A percentile compares a stretch with the other conserved stretches of the same genome.
These are phyloP conservation scores for Centropus unirufus DNA, from an alignment of 2,113 vertebrate species.

Conservation along the genomic window DNA sequence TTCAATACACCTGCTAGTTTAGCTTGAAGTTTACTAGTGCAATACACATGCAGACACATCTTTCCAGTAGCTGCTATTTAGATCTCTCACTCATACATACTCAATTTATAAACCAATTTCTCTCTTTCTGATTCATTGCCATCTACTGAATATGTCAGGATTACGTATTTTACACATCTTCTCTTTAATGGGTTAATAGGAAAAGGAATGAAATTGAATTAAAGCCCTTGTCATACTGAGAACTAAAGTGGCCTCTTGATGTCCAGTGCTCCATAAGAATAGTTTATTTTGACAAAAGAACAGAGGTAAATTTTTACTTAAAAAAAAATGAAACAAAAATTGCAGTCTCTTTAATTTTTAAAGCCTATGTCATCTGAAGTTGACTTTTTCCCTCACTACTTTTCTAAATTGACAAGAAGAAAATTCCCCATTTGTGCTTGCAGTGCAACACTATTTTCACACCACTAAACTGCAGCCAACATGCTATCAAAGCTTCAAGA, in stretches of 20 bases:
- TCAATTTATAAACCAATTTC: not conserved
- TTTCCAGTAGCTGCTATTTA: not conserved
- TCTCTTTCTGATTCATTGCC: not conserved
- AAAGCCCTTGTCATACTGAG: not conserved
- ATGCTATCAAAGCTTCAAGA: slow-evolving; percentile 50
- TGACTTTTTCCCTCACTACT: not conserved
- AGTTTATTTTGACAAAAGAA: not conserved
- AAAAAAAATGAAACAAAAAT: not conserved
- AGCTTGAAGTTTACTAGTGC: not conserved
- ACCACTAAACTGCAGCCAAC: slow-evolving; percentile 15
- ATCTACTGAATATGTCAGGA: not conserved
- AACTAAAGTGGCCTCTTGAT: not conserved
- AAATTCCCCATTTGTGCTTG: slow-evolving; percentile 21
- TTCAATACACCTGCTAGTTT: not conserved
- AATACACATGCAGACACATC: not conserved
- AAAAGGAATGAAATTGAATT: not conserved
- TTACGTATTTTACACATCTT: not conserved
- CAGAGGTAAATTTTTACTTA: not conserved
- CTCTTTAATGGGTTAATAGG: not conserved
- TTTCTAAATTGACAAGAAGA: slow-evolving; percentile 27
- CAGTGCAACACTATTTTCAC: slow-evolving; percentile 43
- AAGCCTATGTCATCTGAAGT: not conserved
- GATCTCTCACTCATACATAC: not conserved
- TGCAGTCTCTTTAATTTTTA: not conserved
- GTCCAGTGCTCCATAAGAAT: not conserved